Evolutionary conservation across 2,888 invertebrate genomes (phyloP).

Genomic region (Sisyra terminalis): DNA sequence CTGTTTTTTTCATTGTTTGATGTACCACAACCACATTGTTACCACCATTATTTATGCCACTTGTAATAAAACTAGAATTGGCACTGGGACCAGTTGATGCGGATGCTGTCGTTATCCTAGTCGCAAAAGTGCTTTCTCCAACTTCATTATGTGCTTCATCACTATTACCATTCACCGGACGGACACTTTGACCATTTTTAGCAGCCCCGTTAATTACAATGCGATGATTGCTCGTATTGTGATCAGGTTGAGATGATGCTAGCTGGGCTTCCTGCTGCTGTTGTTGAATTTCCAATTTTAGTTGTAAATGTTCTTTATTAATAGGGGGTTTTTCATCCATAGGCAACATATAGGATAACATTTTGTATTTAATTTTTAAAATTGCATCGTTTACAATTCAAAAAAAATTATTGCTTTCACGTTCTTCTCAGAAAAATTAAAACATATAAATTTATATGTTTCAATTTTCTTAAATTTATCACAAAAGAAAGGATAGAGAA

Average conservation of each 20-base stretch:
- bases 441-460: no score
- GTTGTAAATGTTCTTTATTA: conserved; percentile 30
- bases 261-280: conserved; percentile 7
- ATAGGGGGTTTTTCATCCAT: conserved; percentile 59
- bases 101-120: conserved; percentile 13
- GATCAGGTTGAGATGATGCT: no score
- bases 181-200: no score
- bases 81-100: conserved; percentile 12
- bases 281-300: conserved; percentile 25
- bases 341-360: conserved; percentile 69
- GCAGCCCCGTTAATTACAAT: no score
- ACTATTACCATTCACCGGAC: no score
- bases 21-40: conserved; percentile 7
- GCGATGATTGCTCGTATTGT: no score
- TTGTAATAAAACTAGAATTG: background rate
- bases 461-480: no score
- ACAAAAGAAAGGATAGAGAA: no score
- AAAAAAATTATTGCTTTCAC: no score
- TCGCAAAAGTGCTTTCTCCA: conserved; percentile 14
- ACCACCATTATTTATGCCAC: conserved; percentile 13
- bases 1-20: conserved; percentile 6
- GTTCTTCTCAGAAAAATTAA: no score
- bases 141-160: no score
- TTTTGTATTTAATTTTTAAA: conserved; percentile 19
- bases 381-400: no score